These are phyloP conservation scores for Drosophila atroscutellata DNA, from an alignment of 2,888 invertebrate genomes.

Conservation along the genomic window DNA sequence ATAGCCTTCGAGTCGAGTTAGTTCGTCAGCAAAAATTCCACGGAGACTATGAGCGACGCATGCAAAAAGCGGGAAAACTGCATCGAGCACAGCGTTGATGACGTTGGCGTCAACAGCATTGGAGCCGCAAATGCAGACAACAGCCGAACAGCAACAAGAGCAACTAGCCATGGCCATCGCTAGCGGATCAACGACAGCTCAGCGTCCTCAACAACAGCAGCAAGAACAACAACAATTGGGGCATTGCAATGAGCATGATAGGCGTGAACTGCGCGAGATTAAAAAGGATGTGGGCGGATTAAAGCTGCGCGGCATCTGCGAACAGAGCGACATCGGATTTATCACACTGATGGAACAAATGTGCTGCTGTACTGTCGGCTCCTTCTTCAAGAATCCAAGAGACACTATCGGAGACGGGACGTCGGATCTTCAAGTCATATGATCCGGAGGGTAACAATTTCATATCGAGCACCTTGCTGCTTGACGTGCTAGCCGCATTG, in stretches of 20 bases:
- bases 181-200: constrained; percentile 34
- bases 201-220: constrained; percentile 21
- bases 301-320: constrained; percentile 91
- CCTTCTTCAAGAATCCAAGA: constrained; percentile 97
- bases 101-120: constrained; percentile 70
- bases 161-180: constrained; percentile 31
- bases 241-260: constrained; percentile 82
- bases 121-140: constrained; percentile 49
- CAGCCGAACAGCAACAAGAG: constrained; percentile 34
- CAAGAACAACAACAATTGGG: constrained; percentile 22
- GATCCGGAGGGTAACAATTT: constrained; percentile 97
- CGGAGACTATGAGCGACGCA: constrained; percentile 55
- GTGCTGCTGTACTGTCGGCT: constrained; percentile 96
- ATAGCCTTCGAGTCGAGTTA: too few relatives aligned
- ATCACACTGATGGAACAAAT: constrained; percentile 96
- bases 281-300: constrained; percentile 90
- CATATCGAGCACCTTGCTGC: constrained; percentile 91
- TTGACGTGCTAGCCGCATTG: constrained; percentile 92
- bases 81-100: constrained; percentile 54
- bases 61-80: constrained; percentile 62
- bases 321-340: constrained; percentile 95
- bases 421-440: constrained; percentile 94
- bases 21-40: constrained; percentile 18
- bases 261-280: too few relatives aligned
- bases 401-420: constrained; percentile 93